Evolutionary conservation across 2,113 vertebrate genomes (phyloP).

Genomic region (Alethe castanea): DNA sequence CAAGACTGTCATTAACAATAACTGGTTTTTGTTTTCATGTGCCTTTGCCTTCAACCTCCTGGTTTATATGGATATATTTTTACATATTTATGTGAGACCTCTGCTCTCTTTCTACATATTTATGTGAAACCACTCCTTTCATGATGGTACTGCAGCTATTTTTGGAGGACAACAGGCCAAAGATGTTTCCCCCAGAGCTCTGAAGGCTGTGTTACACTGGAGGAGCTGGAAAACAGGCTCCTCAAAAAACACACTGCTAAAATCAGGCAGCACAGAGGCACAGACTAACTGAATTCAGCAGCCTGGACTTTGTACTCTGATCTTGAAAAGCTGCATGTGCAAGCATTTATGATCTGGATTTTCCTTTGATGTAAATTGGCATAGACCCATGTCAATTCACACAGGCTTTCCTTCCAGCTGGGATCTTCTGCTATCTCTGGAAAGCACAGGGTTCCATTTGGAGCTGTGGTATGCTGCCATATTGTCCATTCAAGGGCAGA

Average conservation of each 20-base stretch:
- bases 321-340: background rate
- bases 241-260: background rate
- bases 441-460: background rate
- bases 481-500: background rate
- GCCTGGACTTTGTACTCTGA: background rate
- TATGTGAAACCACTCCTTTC: background rate
- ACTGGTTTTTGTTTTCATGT: rapidly evolving
- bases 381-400: background rate
- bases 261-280: background rate
- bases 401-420: background rate
- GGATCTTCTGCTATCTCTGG: background rate
- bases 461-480: background rate
- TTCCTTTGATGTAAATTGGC: background rate
- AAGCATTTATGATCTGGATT: background rate
- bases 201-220: background rate
- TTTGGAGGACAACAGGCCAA: background rate
- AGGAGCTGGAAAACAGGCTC: background rate
- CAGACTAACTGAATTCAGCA: background rate
- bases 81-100: background rate
- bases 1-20: background rate
- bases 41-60: background rate
- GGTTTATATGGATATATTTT: background rate
- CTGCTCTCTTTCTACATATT: background rate
- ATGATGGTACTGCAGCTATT: background rate
- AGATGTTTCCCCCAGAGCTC: background rate